Evolutionary conservation across 1,140 invertebrate species (phyloP), one percentile per base, ranked within the genome.

Genomic region (Trypoxylus dichotomus): DNA sequence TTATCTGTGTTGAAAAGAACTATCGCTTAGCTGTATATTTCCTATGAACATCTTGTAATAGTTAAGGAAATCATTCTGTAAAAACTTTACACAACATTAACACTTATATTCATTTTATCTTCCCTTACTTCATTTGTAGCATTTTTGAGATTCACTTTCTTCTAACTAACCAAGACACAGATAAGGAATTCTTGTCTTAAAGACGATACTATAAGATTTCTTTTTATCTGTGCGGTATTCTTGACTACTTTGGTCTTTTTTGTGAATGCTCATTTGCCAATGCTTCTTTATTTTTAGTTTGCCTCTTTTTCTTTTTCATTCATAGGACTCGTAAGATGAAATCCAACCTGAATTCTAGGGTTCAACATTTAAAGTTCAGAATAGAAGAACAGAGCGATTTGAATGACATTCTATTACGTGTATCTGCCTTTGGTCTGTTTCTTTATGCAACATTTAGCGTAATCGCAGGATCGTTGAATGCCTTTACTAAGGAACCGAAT

Each of bases 361-460:
- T 97, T 79, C 94, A 94, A 87, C 91, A 91, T 74, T 87, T 97
- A 84, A 94, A 95, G 86, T 97, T 97, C 90, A 93, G 94, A 82
- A 92, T 93, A 47, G 95, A 96, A 83, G 94, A 96, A 84, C 93
- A 95, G 84, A 95, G 93, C 81, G 94, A 95, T 82, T 87, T 98
- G 75, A 96, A 97, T 82, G 95, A 97, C 85, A 95, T 97, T 79
- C 88, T 98, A 3, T 90, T 97, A 5, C 92, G 95, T 80, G 94
- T 98, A 5, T 97, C 96, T 15, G 94, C 95, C 7, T 95, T 97
- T 83, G 96, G 97, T 68, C 90, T 97, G 43, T 97, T 97, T 87
- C 91, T 95, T 24, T 98, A 98, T 85, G 94, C 95, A 6, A 93
- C 96, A 63, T 97, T 98, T 88, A 96, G 95, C 83, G 93, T 98